Conservation (phyloP, 2,113 vertebrate species). For the Toxotes chatareus region DNA sequence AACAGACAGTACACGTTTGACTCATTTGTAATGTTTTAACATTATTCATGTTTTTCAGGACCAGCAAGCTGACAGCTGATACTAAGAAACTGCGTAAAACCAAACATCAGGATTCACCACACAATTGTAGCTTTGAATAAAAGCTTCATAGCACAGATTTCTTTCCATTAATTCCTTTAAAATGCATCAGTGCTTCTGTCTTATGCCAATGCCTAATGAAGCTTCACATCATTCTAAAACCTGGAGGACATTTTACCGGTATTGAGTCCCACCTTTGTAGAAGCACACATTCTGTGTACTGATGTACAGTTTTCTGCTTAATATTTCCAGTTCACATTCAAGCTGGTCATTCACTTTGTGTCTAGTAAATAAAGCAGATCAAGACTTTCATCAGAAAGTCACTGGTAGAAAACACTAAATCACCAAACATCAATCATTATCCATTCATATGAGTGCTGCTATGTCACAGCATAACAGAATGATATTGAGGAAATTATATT, state of each 20-base stretch:
- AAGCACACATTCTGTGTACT: slow-evolving; percentile 15
- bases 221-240: slow-evolving; percentile 50
- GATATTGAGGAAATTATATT: slow-evolving; percentile 17
- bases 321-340: neutral
- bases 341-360: neutral
- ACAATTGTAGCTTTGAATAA: slow-evolving; percentile 35
- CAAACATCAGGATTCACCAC: slow-evolving; percentile 48
- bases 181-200: slow-evolving; percentile 31
- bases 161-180: slow-evolving; percentile 35
- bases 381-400: neutral
- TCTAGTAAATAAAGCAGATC: neutral
- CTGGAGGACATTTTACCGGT: slow-evolving; percentile 39
- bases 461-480: slow-evolving; percentile 9
- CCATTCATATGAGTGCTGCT: neutral
- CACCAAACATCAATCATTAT: slow-evolving; percentile 11
- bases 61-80: slow-evolving; percentile 41
- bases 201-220: slow-evolving; percentile 51
- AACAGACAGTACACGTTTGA: neutral
- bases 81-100: slow-evolving; percentile 20
- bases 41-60: neutral
- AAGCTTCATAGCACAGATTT: slow-evolving; percentile 37
- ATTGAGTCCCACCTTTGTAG: slow-evolving; percentile 3
- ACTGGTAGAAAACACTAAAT: slow-evolving; percentile 14
- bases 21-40: neutral
- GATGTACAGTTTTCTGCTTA: neutral